Base-by-base conservation (phyloP, 2,113 vertebrate species). In the Entomyzon cyanotis region DNA sequence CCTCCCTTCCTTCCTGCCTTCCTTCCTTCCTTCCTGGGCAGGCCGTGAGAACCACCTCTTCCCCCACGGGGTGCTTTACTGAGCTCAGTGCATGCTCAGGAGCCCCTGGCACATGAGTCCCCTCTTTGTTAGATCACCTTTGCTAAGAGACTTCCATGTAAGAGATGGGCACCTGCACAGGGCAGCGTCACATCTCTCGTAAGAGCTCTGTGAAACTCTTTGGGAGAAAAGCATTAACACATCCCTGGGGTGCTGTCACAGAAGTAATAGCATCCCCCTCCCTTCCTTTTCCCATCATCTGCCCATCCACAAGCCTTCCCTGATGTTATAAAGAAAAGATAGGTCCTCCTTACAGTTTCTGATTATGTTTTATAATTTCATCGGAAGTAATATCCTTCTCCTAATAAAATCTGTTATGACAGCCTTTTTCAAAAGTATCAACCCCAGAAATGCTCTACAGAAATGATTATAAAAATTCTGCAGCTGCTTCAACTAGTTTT, bases 71-170 rank as follows among this genome's bases (percentile, higher is more conserved):
- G 24, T 30, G n/a, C 10, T 41, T 80, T 60, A 11, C 28, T 60
- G 49, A 47, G 85, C 25, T 77, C 58, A 2, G 10, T 39, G 52
- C 31, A 39, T 7, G 30, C 23, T 77, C 70, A 58, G 65, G 55
- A 78, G 31, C 4, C 22, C 21, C 31, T 6, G 1, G 55, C 44
- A 62, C 14, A 11, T 0, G 1, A 83, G 35, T 24, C 3, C 11
- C 20, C 22, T 47, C 49, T 49, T 69, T 53, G 24, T 31, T 35
- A 69, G 52, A 63, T 22, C 7, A 1, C 8, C 3, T 42, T 55
- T 67, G 18, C 28, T 28, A 41, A 76, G 53, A 87, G 22, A 17
- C 24, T 52, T 68, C 24, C 27, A 24, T 2, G 10, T 37, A 74
- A 85, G n/a, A 70, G 58, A 39, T 4, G 39, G 20, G 15, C 3